These are phyloP conservation scores for Bombus superbus DNA, from an alignment of 1,140 invertebrate species.

Conservation along the genomic window DNA sequence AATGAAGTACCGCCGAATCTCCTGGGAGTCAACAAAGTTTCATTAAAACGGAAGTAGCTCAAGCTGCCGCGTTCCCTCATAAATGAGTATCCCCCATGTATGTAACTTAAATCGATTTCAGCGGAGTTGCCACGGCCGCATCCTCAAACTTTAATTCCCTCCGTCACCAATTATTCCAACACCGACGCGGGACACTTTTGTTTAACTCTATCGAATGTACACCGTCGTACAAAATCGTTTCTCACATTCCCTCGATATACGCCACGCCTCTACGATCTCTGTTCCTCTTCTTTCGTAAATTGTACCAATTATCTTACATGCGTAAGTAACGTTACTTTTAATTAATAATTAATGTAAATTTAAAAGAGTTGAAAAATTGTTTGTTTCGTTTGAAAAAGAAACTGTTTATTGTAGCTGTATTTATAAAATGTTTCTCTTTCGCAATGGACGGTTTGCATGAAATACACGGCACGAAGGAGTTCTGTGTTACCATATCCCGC, in stretches of 20 bases:
- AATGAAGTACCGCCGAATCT: conserved; percentile 57
- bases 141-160: conserved; percentile 52
- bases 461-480: too few species aligned
- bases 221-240: neutral
- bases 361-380: too few species aligned
- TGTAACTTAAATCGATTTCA: conserved; percentile 61
- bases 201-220: conserved; percentile 2
- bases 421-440: too few species aligned
- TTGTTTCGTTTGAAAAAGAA: too few species aligned
- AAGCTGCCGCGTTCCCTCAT: conserved; percentile 36
- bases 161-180: conserved; percentile 57
- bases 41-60: conserved; percentile 61
- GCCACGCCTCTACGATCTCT: neutral
- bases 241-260: too few species aligned
- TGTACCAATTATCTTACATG: neutral
- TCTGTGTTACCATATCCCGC: too few species aligned
- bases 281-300: neutral
- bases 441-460: too few species aligned
- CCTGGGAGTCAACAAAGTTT: conserved; percentile 64
- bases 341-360: too few species aligned
- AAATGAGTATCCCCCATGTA: conserved; percentile 57
- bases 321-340: neutral
- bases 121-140: conserved; percentile 28
- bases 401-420: too few species aligned
- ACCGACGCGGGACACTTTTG: conserved; percentile 26